Base-by-base conservation (phyloP, 1,140 invertebrate genomes). In the Tribolium madens region DNA sequence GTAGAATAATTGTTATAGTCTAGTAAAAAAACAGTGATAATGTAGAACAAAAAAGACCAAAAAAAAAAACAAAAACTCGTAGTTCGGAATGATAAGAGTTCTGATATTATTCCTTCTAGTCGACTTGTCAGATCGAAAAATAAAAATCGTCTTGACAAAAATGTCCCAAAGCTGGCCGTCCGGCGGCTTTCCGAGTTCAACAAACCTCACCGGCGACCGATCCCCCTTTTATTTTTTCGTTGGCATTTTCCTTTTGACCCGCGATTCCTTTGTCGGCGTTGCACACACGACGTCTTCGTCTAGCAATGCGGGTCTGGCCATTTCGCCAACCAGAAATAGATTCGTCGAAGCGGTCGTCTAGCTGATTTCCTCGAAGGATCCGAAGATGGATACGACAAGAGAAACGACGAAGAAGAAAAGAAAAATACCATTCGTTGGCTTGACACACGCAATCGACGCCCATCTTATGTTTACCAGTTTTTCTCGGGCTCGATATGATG, bases 191-290 rank as follows among this genome's bases (percentile, higher is more conserved):
- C n/a, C 17, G 57, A 18, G 57, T 31, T 64, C 21, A 64, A 64
- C 9, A 33, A 31, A 33, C 57, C 10, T 42, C 36, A 42, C 17
- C 18, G 17, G 10, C 15, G 10, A 57, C n/a, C 2, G 21, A 26
- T 26, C 21, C 21, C 14, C 15, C 21, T 64, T 64, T 64, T 64
- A 31, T 64, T 33, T n/a, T 13, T 26, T 57, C 18, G 57, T 21
- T 21, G 53, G 53, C 53, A 60, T 60, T 60, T 60, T 21, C 53
- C 53, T 60, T 60, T 15, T 60, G 15, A 33, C 21, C 57, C 26
- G 57, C 57, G 57, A 64, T 26, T 18, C 21, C 57, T 64, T 64
- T 64, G 57, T 64, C 57, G 57, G 57, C 26, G 26, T 14, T 31
- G n/a, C 26, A 18, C 57, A 64, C n/a, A 64, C 12, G 26, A 13